Base-by-base conservation (phyloP, 2,888 invertebrate species). In the Hypomecis atomaria region DNA sequence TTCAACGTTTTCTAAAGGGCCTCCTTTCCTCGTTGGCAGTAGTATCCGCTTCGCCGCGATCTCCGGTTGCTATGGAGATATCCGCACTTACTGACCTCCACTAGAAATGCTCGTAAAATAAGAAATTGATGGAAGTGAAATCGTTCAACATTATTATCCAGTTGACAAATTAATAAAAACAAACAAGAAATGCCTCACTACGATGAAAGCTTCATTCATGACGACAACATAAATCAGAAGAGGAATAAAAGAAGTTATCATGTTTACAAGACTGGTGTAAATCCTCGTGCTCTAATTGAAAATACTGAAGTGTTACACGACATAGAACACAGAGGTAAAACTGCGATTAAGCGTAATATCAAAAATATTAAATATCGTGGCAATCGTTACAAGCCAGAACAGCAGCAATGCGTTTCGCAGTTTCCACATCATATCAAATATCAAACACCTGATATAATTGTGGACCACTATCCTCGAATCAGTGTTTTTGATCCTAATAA, bases 191-290 rank as follows among this genome's bases (percentile, higher is more conserved):
- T 93, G 93, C 93, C 93, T 69, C 88, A 93, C 78, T 93, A 93
- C 82, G 93, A 93, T 72, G 93, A 93, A 79, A 93, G 88, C 77
- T 93, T 93, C 76, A 90, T 93, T 66, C 78, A 88, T 58, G 90
- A 90, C 67, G 93, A 93, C 72, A 92, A 88, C 78, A 80, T 85
- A 61, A 93, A 93, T 77, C 93, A 93, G 72, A 84, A 90, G 73
- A 83, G 88, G 73, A 92, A 93, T 75, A 93, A 93, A 71, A 85
- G 93, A 56, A 93, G 93, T 74, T 93, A 93, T 76, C 88, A 88
- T 60, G 92, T 93, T 40, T 91, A 91, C 70, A 93, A 92, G 78
- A 89, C 86, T 76, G 92, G 93, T n/a, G 73, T 85, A 57, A 85
- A 74, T 54, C 87, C 92, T 13, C 72, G 87, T 59, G 78, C 73